Percentiles rank a stretch among this genome's conserved stretches.
These are phyloP conservation scores for Chloroclysta siterata DNA, from an alignment of 2,888 invertebrate species.

Conservation along the genomic window DNA sequence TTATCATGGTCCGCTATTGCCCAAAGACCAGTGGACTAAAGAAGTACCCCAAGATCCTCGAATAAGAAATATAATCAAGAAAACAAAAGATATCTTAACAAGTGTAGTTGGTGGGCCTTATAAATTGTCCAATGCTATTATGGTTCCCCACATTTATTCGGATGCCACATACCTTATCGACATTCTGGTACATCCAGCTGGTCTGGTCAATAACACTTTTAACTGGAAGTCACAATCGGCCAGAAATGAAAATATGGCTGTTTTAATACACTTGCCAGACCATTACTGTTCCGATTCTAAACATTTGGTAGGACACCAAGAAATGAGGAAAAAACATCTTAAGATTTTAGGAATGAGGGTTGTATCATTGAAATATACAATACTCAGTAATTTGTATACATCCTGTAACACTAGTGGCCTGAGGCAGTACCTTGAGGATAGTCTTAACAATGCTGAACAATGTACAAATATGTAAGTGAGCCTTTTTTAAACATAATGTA, in stretches of 20 bases:
- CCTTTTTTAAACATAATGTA: constrained; percentile 10
- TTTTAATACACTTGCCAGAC: constrained; percentile 87
- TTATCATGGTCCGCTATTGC: constrained; percentile 85
- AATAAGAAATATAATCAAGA: constrained; percentile 77
- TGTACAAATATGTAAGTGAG: constrained; percentile 44
- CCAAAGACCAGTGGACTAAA: constrained; percentile 79
- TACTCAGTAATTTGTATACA: constrained; percentile 76
- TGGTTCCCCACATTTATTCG: constrained; percentile 82
- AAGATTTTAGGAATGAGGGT: constrained; percentile 87
- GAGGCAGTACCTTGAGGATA: constrained; percentile 78
- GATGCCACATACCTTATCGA: constrained; percentile 86
- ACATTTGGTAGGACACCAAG: constrained; percentile 86
- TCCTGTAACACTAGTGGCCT: constrained; percentile 76
- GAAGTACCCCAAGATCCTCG: constrained; percentile 82
- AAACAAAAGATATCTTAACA: constrained; percentile 72
- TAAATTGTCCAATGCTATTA: constrained; percentile 77
- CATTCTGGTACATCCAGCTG: constrained; percentile 82
- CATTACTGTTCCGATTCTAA: constrained; percentile 86
- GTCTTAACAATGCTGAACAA: constrained; percentile 65
- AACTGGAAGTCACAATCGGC: constrained; percentile 74
- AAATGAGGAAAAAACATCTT: constrained; percentile 87
- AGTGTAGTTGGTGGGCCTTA: constrained; percentile 73
- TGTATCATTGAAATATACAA: constrained; percentile 83
- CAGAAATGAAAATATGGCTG: constrained; percentile 79
- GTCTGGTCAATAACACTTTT: constrained; percentile 65